phyloP scores from a whole-genome alignment of 2,888 invertebrate genomes.

The Acrobasis repandana region DNA sequence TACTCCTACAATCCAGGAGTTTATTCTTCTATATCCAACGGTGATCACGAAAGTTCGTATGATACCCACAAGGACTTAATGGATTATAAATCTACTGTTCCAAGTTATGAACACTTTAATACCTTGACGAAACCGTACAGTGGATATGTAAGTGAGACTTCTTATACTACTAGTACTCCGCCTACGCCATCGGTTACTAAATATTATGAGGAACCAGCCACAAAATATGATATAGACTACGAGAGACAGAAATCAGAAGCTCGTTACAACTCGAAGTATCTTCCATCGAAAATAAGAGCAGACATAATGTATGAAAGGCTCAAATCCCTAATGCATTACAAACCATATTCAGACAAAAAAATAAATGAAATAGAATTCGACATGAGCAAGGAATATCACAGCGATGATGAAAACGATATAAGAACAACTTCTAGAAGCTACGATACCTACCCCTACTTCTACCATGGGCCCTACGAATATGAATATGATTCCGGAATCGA shows the following conservation, averaged over 20 bases:
- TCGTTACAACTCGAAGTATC: conserved; percentile 36
- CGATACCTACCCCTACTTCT: conserved; percentile 60
- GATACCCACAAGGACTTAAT: background rate
- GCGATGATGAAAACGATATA: conserved; percentile 60
- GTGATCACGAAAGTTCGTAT: background rate
- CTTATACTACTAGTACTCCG: background rate
- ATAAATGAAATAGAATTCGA: conserved; percentile 36
- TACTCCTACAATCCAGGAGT: conserved; percentile 39
- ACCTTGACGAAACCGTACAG: conserved; percentile 5
- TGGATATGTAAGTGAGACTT: conserved; percentile 1
- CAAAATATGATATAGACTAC: conserved; percentile 15
- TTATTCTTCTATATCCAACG: background rate
- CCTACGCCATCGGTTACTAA: background rate
- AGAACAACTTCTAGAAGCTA: conserved; percentile 51
- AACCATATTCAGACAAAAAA: conserved; percentile 40
- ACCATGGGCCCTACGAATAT: conserved; percentile 59
- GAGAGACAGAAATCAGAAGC: conserved; percentile 20
- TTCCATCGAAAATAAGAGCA: conserved; percentile 42
- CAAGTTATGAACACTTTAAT: background rate
- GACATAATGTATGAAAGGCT: conserved; percentile 48
- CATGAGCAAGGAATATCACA: conserved; percentile 41
- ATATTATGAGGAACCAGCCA: background rate
- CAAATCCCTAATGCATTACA: conserved; percentile 50
- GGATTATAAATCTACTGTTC: background rate
- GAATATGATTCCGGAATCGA: conserved; percentile 48